Base-by-base conservation (phyloP, 2,113 vertebrate genomes). In the Capreolus pygargus region DNA sequence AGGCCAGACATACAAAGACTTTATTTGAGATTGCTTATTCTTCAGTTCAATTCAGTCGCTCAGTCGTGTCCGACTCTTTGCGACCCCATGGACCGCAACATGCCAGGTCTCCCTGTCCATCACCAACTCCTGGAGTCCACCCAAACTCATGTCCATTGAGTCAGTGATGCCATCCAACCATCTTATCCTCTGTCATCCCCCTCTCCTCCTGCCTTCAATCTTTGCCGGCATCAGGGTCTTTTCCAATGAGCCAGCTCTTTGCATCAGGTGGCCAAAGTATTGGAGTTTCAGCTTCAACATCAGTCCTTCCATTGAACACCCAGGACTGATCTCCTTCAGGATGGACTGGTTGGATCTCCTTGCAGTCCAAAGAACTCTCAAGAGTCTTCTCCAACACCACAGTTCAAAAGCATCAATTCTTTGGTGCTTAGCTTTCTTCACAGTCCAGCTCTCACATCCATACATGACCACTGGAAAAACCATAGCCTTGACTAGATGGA, bases 31-130 rank as follows among this genome's bases (percentile, higher is more conserved):
- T 43, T 76, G 70, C 70, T 43, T 93, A 47, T 79, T 28, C 33
- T 2, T 70, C n/a, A 39, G 5, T 70, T 67, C 7, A 67, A 3
- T n/a, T 70, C 17, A 36, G n/a, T 67, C 0, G 0, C n/a, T 70
- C 19, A 70, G n/a, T 70, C 10, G 5, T 70, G 67, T 39, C 19
- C 4, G 11, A 39, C 67, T 70, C n/a, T 70, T 70, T 70, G 67
- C 0, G 2, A 70, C 10, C 10, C 67, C 67, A 70, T 12, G n/a
- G n/a, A 23, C n/a, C 0, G 0, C 10, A 70, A 39, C 67, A 23
- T 6, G 19, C 67, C n/a, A 39, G n/a, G 67, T 21, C 67, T 70
- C n/a, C 10, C 5, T 39, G 67, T 70, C n/a, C 19, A 39, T 39
- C 67, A 70, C 10, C 67, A 70, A 1, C 10, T 70, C n/a, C 67